Evolutionary conservation across 2,113 vertebrate species (phyloP).

Genomic region (Theristicus caerulescens): DNA sequence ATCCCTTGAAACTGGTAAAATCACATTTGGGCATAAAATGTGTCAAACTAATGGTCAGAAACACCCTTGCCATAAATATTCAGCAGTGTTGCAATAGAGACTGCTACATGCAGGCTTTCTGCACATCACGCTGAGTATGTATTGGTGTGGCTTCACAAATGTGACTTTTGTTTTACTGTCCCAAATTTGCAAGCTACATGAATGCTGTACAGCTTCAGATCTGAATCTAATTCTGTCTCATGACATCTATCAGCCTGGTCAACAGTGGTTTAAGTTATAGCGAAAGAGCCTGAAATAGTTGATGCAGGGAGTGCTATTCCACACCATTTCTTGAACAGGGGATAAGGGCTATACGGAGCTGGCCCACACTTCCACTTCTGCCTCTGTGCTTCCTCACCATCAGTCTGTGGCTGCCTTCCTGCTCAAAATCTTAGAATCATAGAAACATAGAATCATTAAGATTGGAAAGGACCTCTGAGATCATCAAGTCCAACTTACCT

Average conservation of each 20-base stretch:
- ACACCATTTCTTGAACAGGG: fast-evolving
- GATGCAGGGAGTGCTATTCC: background rate
- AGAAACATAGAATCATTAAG: no score
- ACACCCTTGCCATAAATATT: background rate
- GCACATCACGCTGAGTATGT: fast-evolving
- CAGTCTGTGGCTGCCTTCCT: background rate
- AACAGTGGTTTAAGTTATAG: background rate
- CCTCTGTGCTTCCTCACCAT: background rate
- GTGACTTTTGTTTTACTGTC: background rate
- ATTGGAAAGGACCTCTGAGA: no score
- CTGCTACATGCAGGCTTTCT: background rate
- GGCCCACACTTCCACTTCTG: background rate
- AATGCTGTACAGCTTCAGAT: background rate
- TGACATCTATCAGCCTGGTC: background rate
- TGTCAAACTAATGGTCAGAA: background rate
- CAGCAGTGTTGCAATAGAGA: background rate
- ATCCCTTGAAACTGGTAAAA: background rate
- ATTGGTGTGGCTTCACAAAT: background rate
- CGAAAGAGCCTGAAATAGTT: background rate
- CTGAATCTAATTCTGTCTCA: background rate
- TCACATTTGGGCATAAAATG: background rate
- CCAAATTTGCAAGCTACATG: background rate
- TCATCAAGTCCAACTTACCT: background rate
- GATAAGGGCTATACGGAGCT: background rate
- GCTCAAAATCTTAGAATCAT: background rate